Conservation (phyloP, 2,797 vertebrate genomes). For the Balearica regulorum region DNA sequence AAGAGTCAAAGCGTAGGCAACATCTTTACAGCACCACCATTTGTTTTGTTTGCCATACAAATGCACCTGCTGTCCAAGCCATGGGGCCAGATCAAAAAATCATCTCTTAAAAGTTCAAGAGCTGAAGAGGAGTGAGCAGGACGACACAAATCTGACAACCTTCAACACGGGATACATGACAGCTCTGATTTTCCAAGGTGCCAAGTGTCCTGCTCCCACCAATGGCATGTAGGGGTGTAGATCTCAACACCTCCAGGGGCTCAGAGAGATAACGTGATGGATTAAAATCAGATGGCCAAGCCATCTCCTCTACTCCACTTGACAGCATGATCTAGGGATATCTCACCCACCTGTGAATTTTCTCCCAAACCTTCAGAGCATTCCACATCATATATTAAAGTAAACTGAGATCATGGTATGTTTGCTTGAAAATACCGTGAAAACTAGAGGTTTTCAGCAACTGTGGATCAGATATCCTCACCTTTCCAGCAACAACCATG, state of each 20-base stretch:
- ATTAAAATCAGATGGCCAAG: background rate
- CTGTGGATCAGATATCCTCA: background rate
- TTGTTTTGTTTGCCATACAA: background rate
- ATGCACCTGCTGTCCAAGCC: background rate
- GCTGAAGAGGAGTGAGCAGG: background rate
- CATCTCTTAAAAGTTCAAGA: background rate
- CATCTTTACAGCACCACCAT: background rate
- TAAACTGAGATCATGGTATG: background rate
- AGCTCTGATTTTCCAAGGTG: background rate
- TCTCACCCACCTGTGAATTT: background rate
- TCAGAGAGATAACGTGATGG: background rate
- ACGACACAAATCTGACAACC: background rate
- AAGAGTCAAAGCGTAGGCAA: background rate
- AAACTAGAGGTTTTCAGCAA: background rate
- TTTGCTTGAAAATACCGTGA: background rate
- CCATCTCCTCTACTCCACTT: background rate
- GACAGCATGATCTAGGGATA: background rate
- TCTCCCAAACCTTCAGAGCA: background rate
- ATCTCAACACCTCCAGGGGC: background rate
- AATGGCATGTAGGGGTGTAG: fast-evolving
- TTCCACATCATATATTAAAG: background rate
- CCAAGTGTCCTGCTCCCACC: background rate
- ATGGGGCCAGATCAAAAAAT: background rate
- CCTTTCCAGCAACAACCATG: background rate
- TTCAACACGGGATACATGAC: background rate